Evolutionary conservation across 2,113 vertebrate genomes (phyloP).

Genomic region (Spea bombifrons): DNA sequence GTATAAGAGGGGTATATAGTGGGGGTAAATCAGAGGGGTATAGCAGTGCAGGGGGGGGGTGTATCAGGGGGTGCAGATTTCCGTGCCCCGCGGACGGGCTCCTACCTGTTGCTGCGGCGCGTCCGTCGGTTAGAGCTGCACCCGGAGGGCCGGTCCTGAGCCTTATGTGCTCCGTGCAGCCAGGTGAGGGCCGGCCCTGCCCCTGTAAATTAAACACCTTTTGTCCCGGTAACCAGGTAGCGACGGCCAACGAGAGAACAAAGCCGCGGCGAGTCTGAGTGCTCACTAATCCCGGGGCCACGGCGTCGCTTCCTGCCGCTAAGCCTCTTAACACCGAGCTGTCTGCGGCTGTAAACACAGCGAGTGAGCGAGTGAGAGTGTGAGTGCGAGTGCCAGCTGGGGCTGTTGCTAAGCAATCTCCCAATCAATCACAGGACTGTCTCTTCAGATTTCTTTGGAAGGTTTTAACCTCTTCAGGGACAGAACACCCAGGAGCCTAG

Average conservation of each 20-base stretch:
- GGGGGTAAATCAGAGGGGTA: too few relatives aligned
- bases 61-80: too few relatives aligned
- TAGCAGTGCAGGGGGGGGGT: too few relatives aligned
- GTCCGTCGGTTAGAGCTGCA: too few relatives aligned
- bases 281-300: neutral
- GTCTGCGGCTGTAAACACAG: slow-evolving; percentile 33
- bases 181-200: neutral
- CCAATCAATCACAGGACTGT: neutral
- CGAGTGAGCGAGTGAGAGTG: neutral
- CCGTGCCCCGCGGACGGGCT: too few relatives aligned
- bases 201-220: neutral
- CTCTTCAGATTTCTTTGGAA: neutral
- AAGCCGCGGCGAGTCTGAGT: neutral
- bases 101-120: too few relatives aligned
- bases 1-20: too few relatives aligned
- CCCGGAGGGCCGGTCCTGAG: too few relatives aligned
- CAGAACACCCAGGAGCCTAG: too few relatives aligned
- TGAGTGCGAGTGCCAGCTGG: neutral
- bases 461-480: too few relatives aligned
- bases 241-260: neutral
- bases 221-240: slow-evolving; percentile 30
- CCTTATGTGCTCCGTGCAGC: neutral
- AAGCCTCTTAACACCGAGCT: slow-evolving; percentile 37
- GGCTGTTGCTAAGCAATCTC: neutral
- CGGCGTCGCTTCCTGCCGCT: neutral